Evolutionary conservation across 2,113 vertebrate species (phyloP), one percentile per base, ranked within the genome.

Genomic region (Mesembrinibis cayennensis): DNA sequence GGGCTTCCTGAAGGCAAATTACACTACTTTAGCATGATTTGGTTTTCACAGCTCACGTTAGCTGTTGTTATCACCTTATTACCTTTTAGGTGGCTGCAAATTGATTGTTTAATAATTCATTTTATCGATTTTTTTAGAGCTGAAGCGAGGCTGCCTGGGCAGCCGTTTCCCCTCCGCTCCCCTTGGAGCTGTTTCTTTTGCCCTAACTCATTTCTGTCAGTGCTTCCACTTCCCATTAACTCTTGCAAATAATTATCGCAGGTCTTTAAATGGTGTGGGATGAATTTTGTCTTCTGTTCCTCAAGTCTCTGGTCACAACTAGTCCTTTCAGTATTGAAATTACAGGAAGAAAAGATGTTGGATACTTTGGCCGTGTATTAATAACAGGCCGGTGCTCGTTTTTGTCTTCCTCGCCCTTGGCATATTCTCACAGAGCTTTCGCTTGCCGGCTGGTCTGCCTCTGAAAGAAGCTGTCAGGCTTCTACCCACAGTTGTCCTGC

Each of bases 191-290:
- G 40, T 32, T 42, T 45, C 47, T 58, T 87, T 45, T 3, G 3
- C 29, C 32, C 47, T n/a, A 25, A 42, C n/a, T 69, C 26, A 5
- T 47, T 72, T 65, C 83, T 86, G 17, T 13, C 62, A n/a, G 26
- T 7, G 38, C 42, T 55, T 20, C 26, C 1, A 0, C 49, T 81
- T 83, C 40, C 74, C 45, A 11, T 27, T 20, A 49, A 15, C 26
- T n/a, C 58, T 40, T 52, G 25, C 62, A 36, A 44, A 52, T 27
- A 77, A 70, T 34, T 72, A 61, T 32, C 55, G 70, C 12, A 29
- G 4, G 8, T 12, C 26, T 72, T 73, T 29, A 12, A 50, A 26
- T 12, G 10, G 2, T 2, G 5, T 2, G 11, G 22, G n/a, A 2
- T 32, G 19, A 82, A 45, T 87, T 62, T 53, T 27, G 30, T 3